Conservation (phyloP, 2,113 vertebrate species). For the Caloenas nicobarica region DNA sequence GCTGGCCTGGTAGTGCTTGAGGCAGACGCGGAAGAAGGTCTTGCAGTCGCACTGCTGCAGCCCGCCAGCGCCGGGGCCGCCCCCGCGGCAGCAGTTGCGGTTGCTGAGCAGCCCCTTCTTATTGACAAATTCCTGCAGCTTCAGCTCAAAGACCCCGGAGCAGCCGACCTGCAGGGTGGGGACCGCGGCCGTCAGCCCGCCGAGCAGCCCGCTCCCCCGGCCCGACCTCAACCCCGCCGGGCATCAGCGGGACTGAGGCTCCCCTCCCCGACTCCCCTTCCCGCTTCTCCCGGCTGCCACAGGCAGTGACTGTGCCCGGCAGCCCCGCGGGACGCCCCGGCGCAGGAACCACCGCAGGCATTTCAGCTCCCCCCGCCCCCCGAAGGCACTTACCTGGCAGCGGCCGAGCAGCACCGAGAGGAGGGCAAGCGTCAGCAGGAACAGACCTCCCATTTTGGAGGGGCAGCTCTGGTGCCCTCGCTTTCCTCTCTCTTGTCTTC, state of each 20-base stretch:
- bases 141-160: conserved; percentile 97
- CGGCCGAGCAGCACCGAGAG: conserved; percentile 85
- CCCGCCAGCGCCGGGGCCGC: conserved; percentile 70
- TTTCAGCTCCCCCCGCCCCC: background rate
- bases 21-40: conserved; percentile 97
- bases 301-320: background rate
- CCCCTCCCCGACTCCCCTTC: background rate
- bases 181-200: background rate
- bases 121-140: conserved; percentile 97
- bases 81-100: conserved; percentile 89
- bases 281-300: background rate
- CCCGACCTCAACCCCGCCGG: background rate
- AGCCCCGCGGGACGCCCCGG: background rate
- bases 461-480: conserved; percentile 1
- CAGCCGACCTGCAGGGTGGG: conserved; percentile 81
- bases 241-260: background rate
- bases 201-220: background rate
- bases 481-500: conserved; percentile 7
- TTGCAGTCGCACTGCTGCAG: conserved; percentile 94
- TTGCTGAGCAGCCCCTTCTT: conserved; percentile 91
- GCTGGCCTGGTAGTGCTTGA: conserved; percentile 96
- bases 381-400: conserved; percentile 83
- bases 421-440: conserved; percentile 81
- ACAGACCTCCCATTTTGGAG: conserved; percentile 87
- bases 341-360: background rate